A percentile compares a stretch with the other conserved stretches of the same genome.
These are phyloP conservation scores for Sphaerophoria rueppellii DNA, from an alignment of 2,888 invertebrate genomes.

Conservation along the genomic window DNA sequence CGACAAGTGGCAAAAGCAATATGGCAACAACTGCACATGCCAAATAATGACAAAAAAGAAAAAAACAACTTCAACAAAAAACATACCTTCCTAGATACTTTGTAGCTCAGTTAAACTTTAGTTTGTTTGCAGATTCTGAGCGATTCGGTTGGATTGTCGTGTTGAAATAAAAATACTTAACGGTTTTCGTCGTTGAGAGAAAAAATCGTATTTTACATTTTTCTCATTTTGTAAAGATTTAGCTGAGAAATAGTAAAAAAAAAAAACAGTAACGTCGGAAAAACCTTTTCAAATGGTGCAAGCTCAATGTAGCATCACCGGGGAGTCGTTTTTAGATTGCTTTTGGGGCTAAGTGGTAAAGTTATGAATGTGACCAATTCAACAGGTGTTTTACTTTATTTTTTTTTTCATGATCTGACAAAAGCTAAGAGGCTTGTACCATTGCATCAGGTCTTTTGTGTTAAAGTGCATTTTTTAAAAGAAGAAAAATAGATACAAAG, in stretches of 20 bases:
- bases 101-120: slow-evolving; percentile 54
- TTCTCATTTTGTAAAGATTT: too few species aligned
- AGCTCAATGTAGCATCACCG: slow-evolving; percentile 15
- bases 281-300: slow-evolving; percentile 22
- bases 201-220: too few species aligned
- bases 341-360: not conserved
- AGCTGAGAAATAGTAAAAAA: not conserved
- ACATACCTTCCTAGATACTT: slow-evolving; percentile 51
- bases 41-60: slow-evolving; percentile 8
- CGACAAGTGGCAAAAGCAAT: slow-evolving; percentile 28
- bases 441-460: not conserved
- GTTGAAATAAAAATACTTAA: not conserved
- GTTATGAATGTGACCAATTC: slow-evolving; percentile 46
- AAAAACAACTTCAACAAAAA: not conserved
- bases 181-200: too few species aligned
- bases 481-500: slow-evolving; percentile 23
- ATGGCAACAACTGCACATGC: slow-evolving; percentile 31
- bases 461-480: slow-evolving; percentile 10
- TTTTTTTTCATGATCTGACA: slow-evolving; percentile 48
- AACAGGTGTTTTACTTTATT: slow-evolving; percentile 66
- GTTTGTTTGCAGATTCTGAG: slow-evolving; percentile 67
- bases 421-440: not conserved
- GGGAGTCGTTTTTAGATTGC: slow-evolving; percentile 19
- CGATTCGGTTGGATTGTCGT: slow-evolving; percentile 55
- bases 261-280: not conserved